Conservation (phyloP, 2,797 vertebrate genomes). For the Merluccius polli region DNA sequence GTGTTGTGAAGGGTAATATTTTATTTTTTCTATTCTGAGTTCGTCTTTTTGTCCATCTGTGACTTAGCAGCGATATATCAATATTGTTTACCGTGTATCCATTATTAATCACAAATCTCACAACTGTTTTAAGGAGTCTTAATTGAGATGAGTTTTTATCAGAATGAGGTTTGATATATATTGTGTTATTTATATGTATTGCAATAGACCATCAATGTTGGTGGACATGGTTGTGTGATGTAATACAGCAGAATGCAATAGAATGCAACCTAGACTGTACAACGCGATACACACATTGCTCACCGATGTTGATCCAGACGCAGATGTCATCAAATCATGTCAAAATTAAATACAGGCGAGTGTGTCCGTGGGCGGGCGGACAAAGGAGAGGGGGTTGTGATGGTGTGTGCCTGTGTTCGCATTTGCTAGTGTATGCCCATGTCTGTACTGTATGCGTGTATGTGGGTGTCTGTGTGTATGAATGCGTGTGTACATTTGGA, state of each 20-base stretch:
- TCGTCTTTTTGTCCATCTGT: not conserved
- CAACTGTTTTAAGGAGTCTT: not conserved
- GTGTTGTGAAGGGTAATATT: constrained; percentile 2
- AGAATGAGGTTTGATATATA: not conserved
- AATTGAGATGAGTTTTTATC: not conserved
- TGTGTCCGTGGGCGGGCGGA: not conserved
- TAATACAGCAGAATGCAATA: not conserved
- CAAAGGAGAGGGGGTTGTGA: not conserved
- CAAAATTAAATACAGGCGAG: not conserved
- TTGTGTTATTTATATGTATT: not conserved
- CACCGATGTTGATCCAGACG: not conserved
- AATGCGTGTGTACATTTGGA: not conserved
- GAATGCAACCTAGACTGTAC: not conserved
- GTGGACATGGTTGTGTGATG: not conserved
- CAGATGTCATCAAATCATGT: not conserved
- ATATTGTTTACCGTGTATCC: not conserved
- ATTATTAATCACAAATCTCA: not conserved
- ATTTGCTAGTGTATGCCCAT: not conserved
- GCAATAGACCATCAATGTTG: not conserved
- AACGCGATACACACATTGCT: not conserved
- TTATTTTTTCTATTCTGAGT: not conserved
- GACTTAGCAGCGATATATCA: not conserved
- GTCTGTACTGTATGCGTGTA: not conserved
- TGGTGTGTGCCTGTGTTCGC: not conserved
- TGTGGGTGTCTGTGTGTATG: not conserved